Percentiles rank a stretch among this genome's conserved stretches.
phyloP scores from a whole-genome alignment of 2,888 invertebrate species.

The Laspeyria flexula region DNA sequence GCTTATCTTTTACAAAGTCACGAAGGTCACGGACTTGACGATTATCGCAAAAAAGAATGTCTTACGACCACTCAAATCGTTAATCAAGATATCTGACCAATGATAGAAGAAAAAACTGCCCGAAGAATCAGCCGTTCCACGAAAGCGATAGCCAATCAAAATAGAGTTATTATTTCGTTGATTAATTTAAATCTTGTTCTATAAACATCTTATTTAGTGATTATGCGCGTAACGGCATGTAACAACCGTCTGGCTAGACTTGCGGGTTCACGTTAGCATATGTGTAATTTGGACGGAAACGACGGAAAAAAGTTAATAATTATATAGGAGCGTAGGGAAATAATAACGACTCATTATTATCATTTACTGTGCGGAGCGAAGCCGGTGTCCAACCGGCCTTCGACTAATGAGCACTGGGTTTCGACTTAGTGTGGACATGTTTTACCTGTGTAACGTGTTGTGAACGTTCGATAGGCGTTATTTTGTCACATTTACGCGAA shows the following conservation, averaged over 20 bases:
- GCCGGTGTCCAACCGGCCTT: conserved; percentile 49
- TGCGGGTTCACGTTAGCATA: conserved; percentile 39
- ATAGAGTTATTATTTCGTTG: conserved; percentile 63
- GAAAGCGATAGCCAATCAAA: conserved; percentile 52
- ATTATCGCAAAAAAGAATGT: conserved; percentile 23
- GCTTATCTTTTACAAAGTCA: conserved; percentile 18
- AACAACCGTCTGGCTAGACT: conserved; percentile 40
- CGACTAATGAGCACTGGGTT: conserved; percentile 63
- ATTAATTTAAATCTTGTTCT: conserved; percentile 68
- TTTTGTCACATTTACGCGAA: not conserved
- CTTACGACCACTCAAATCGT: conserved; percentile 30
- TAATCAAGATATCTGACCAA: conserved; percentile 39
- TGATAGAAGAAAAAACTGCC: conserved; percentile 24
- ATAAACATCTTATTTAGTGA: conserved; percentile 68
- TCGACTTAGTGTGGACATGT: conserved; percentile 39
- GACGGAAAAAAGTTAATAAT: conserved; percentile 75
- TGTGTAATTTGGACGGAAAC: conserved; percentile 72
- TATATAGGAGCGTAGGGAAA: conserved; percentile 68
- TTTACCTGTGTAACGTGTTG: not conserved
- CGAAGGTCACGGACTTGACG: conserved; percentile 26
- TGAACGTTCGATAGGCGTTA: not conserved
- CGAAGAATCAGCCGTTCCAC: conserved; percentile 31
- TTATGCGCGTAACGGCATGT: conserved; percentile 63
- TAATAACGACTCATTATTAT: conserved; percentile 78
- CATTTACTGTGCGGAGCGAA: conserved; percentile 56